Evolutionary conservation across 2,888 invertebrate species (phyloP).

Genomic region (Elmis aenea): DNA sequence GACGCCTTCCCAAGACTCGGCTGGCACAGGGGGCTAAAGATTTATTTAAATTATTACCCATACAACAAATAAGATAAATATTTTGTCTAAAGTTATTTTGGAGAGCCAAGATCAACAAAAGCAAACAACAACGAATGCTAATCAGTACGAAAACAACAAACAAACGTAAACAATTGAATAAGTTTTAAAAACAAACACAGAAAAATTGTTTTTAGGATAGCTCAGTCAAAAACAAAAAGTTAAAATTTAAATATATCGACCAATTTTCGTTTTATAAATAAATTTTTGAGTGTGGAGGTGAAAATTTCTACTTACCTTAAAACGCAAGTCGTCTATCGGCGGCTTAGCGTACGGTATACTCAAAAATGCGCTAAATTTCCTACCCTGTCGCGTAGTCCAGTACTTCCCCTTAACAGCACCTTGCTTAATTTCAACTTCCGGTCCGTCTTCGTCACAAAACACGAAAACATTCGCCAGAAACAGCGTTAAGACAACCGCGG

Average conservation of each 20-base stretch:
- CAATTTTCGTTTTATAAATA: too few relatives aligned
- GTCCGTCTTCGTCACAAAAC: constrained; percentile 4
- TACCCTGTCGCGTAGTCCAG: constrained; percentile 53
- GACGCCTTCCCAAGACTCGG: constrained; percentile 57
- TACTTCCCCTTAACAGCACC: constrained; percentile 10
- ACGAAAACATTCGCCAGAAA: too few relatives aligned
- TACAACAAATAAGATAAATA: too few relatives aligned
- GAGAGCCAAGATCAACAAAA: too few relatives aligned
- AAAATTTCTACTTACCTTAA: constrained; percentile 50
- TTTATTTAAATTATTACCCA: too few relatives aligned
- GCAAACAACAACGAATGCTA: too few relatives aligned
- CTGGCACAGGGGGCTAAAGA: constrained; percentile 59
- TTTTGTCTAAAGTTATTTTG: too few relatives aligned
- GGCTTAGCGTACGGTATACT: constrained; percentile 62
- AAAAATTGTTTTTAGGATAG: neutral
- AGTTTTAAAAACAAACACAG: neutral
- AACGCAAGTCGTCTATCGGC: constrained; percentile 57
- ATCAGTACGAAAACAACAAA: too few relatives aligned
- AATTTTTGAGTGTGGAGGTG: neutral
- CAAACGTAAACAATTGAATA: neutral
- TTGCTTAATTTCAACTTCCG: constrained; percentile 9
- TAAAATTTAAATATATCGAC: too few relatives aligned
- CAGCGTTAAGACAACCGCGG: too few relatives aligned
- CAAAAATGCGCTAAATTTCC: constrained; percentile 56
- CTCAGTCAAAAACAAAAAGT: neutral